These are phyloP conservation scores for Drosophila micromelanica DNA, from an alignment of 1,140 invertebrate species.

Conservation along the genomic window DNA sequence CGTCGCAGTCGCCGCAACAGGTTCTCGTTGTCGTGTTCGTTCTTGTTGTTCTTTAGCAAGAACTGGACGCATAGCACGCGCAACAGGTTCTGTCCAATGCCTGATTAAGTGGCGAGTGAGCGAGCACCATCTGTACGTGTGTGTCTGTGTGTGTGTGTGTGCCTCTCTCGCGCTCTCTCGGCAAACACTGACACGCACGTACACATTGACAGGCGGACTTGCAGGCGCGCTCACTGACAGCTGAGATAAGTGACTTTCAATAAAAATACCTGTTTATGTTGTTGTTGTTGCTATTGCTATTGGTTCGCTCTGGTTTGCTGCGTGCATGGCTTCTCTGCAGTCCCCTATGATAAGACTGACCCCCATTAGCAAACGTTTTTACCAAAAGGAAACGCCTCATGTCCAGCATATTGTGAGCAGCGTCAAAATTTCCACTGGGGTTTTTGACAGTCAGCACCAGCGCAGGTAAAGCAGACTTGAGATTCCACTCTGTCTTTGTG, in stretches of 20 bases:
- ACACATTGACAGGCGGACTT: constrained; percentile 15
- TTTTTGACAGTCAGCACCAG: constrained; percentile 43
- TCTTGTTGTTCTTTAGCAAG: constrained; percentile 43
- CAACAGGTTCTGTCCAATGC: constrained; percentile 70
- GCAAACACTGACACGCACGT: constrained; percentile 6
- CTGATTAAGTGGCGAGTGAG: constrained; percentile 36
- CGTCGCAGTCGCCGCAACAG: constrained; percentile 73
- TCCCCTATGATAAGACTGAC: constrained; percentile 65
- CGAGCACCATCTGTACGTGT: no score
- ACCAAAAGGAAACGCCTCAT: constrained; percentile 37
- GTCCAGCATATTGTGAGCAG: constrained; percentile 35
- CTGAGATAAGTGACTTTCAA: constrained; percentile 78
- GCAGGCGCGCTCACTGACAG: constrained; percentile 45
- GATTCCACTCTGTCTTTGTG: constrained; percentile 29
- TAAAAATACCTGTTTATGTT: constrained; percentile 69
- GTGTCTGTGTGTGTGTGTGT: constrained; percentile 1
- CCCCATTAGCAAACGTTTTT: constrained; percentile 65
- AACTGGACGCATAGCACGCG: constrained; percentile 69
- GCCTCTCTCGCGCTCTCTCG: constrained; percentile 38
- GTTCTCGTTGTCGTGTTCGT: constrained; percentile 59
- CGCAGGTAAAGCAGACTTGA: constrained; percentile 60
- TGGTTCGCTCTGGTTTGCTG: constrained; percentile 46
- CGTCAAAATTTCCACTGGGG: constrained; percentile 67
- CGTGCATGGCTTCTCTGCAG: not conserved
- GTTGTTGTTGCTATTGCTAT: constrained; percentile 42